phyloP scores from a whole-genome alignment of 2,888 invertebrate genomes.

The Ramazzottius varieornatus region DNA sequence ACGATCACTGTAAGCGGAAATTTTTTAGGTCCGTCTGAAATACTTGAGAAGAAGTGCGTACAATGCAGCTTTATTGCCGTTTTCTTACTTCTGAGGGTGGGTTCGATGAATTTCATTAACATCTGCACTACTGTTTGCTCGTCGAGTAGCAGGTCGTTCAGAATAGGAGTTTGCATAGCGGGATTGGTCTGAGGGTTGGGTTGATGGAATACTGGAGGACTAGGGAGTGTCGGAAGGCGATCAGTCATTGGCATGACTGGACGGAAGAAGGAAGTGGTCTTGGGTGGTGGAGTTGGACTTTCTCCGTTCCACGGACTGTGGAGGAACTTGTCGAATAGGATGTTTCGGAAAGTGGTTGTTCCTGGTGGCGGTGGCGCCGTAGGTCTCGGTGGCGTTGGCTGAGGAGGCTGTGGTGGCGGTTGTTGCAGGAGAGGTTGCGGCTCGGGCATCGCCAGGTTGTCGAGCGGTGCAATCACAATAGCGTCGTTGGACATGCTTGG shows the following conservation, averaged over 20 bases:
- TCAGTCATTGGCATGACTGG: not conserved
- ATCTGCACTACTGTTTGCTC: not conserved
- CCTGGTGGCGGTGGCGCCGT: not conserved
- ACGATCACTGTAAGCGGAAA: not conserved
- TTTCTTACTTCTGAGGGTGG: not conserved
- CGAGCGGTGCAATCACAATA: not conserved
- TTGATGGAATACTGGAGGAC: not conserved
- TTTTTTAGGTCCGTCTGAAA: not conserved
- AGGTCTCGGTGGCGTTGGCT: not conserved
- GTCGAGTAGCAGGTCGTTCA: not conserved
- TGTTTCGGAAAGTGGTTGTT: not conserved
- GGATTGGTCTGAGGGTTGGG: not conserved
- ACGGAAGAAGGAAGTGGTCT: not conserved
- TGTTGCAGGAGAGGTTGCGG: not conserved
- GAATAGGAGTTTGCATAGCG: too few species aligned
- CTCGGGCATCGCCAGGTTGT: not conserved
- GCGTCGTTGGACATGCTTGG: conserved; percentile 1
- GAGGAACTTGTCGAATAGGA: not conserved
- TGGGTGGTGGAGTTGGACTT: not conserved
- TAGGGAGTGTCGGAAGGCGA: not conserved
- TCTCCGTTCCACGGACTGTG: not conserved
- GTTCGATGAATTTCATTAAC: not conserved
- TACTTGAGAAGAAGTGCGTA: not conserved
- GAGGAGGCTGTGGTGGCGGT: not conserved
- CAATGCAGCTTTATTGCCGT: not conserved